These are phyloP conservation scores for Gordius sp. DNA, from an alignment of 2,888 invertebrate species.

Conservation along the genomic window DNA sequence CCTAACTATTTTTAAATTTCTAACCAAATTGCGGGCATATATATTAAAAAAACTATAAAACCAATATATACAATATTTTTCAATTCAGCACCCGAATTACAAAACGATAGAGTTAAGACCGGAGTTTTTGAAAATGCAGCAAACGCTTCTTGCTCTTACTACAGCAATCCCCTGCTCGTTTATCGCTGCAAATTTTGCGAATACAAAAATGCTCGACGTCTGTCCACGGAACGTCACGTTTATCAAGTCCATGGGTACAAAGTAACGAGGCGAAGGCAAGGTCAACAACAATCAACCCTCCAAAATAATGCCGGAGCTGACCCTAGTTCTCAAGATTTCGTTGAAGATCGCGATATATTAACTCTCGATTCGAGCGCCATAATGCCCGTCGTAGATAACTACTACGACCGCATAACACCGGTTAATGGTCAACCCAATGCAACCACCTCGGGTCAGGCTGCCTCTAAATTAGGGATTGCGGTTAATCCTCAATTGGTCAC, in stretches of 20 bases:
- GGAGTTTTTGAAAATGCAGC: too few relatives aligned
- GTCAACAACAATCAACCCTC: too few relatives aligned
- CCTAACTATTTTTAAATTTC: too few relatives aligned
- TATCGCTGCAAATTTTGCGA: slow-evolving; percentile 12
- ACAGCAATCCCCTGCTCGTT: not conserved
- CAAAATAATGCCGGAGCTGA: too few relatives aligned
- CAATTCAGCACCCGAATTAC: too few relatives aligned
- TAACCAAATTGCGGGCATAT: too few relatives aligned
- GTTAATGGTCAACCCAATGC: not conserved
- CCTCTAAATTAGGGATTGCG: not conserved
- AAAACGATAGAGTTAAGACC: too few relatives aligned
- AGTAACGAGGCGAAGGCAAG: too few relatives aligned
- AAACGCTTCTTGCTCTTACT: too few relatives aligned
- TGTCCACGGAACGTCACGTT: not conserved
- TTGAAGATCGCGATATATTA: not conserved
- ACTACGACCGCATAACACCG: not conserved
- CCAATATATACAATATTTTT: too few relatives aligned
- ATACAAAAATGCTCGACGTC: not conserved
- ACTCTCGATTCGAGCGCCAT: not conserved
- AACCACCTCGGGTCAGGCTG: too few relatives aligned
- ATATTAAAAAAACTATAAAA: too few relatives aligned
- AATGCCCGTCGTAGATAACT: slow-evolving; percentile 10
- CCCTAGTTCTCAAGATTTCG: not conserved
- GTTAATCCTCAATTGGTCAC: not conserved
- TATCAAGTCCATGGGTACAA: not conserved